phyloP scores from a whole-genome alignment of 2,113 vertebrate species.

The Euleptes europaea region DNA sequence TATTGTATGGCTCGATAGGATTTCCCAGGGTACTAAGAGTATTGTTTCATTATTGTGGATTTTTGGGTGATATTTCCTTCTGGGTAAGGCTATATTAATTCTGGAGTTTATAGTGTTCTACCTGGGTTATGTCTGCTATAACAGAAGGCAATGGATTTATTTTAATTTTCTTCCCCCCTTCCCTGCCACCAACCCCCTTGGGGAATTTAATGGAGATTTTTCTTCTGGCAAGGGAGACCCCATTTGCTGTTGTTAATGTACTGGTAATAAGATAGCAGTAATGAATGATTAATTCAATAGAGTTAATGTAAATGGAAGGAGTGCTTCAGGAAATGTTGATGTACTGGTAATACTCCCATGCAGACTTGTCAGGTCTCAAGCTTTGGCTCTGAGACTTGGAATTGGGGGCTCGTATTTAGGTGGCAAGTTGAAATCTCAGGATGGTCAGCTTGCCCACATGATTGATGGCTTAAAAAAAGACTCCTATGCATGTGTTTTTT shows the following conservation, averaged over 20 bases:
- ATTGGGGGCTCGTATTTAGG: too few species aligned
- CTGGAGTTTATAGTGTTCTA: neutral
- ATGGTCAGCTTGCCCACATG: too few species aligned
- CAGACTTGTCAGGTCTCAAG: too few species aligned
- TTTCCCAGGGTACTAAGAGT: neutral
- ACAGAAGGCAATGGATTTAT: neutral
- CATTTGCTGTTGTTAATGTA: neutral
- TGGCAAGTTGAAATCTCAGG: too few species aligned
- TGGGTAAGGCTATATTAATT: neutral
- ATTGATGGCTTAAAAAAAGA: too few species aligned
- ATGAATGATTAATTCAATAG: constrained; percentile 1
- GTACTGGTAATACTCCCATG: neutral
- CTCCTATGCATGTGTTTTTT: too few species aligned
- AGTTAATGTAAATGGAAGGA: neutral
- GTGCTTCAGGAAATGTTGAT: neutral
- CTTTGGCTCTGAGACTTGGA: too few species aligned
- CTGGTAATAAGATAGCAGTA: neutral
- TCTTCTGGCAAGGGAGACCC: neutral
- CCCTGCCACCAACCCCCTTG: neutral
- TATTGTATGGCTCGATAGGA: neutral
- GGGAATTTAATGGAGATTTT: neutral
- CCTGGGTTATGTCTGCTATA: neutral
- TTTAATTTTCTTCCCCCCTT: neutral
- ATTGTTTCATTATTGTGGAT: neutral
- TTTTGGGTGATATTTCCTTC: neutral